Evolutionary conservation across 2,113 vertebrate species (phyloP).

Genomic region (Nibea albiflora): DNA sequence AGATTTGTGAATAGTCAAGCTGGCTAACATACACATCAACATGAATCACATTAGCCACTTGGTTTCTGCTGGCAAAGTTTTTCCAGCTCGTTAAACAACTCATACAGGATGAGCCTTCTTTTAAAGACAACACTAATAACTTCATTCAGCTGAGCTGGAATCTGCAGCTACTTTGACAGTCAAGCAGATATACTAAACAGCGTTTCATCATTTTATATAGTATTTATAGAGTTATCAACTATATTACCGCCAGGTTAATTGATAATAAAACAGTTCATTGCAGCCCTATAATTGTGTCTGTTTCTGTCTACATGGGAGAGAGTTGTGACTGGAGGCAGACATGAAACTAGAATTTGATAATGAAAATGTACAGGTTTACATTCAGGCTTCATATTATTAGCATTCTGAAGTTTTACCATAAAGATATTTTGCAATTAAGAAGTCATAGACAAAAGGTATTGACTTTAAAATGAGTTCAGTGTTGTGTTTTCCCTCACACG

Average conservation of each 20-base stretch:
- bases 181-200: neutral
- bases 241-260: too few species aligned
- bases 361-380: neutral
- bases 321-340: neutral
- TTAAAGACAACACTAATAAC: neutral
- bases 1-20: neutral
- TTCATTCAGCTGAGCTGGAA: neutral
- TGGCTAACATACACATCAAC: slow-evolving; percentile 8
- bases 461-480: neutral
- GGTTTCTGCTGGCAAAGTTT: neutral
- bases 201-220: neutral
- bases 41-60: neutral
- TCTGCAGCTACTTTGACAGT: too few species aligned
- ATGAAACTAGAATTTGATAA: neutral
- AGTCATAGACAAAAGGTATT: too few species aligned
- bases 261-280: neutral
- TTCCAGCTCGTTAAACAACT: neutral
- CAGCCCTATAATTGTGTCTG: neutral
- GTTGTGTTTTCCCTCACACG: neutral
- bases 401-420: neutral
- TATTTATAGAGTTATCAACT: too few species aligned
- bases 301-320: neutral
- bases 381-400: too few species aligned
- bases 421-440: neutral
- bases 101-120: neutral